Evolutionary conservation across 2,888 invertebrate species (phyloP), one percentile per base, ranked within the genome.

Genomic region (Carcina quercana): DNA sequence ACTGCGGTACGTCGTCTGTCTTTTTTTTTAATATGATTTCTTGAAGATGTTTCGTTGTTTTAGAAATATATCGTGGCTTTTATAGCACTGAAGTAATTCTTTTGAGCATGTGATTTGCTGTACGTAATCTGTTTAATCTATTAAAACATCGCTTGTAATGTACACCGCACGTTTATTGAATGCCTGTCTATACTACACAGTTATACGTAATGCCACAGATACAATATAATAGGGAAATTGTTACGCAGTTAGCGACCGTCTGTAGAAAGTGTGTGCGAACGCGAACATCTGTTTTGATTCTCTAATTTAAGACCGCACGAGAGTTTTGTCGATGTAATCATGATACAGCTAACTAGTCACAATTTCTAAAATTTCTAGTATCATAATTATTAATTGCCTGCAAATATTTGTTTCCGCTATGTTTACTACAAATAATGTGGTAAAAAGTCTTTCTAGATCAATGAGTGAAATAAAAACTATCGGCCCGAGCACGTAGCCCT

Each of bases 191-290:
- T 53, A 52, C 48, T 43, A n/a, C n/a, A n/a, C n/a, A n/a, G 40
- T 44, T 49, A 51, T 48, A 61, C 55, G 59, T 64, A 64, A 66
- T 58, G 49, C 47, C 52, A 57, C 53, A 59, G 62, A 65, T 66
- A 67, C 59, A 65, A 54, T 61, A 66, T 66, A 70, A 68, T 63
- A 63, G 66, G 62, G 57, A 71, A 72, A 67, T 63, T 59, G 64
- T 71, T 71, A 65, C 67, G 63, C 61, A 65, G 60, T 65, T 62
- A 60, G 58, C 60, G 60, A 59, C 61, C 52, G 54, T 38, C 59
- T 38, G 56, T 73, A 73, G 74, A 74, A 72, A 74, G 74, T 71
- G 38, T 58, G 60, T 58, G 61, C 59, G 72, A 70, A 60, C 58
- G 60, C 59, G 72, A 70, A 65, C 68, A 66, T 65, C 65, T 64